phyloP scores from a whole-genome alignment of 2,113 vertebrate genomes.

The Choloepus hoffmanni region DNA sequence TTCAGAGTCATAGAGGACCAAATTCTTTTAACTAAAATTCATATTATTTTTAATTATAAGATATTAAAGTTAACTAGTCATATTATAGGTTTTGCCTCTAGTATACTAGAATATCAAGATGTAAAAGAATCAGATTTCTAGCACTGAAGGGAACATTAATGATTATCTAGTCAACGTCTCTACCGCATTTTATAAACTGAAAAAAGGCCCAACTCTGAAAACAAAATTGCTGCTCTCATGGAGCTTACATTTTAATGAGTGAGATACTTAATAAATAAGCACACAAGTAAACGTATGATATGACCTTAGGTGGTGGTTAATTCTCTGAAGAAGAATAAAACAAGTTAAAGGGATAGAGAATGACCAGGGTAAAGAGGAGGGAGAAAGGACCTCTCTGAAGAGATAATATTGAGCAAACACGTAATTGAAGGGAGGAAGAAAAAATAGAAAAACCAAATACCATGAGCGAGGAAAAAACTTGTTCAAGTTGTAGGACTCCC shows the following conservation, averaged over 20 bases:
- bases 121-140: background rate
- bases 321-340: constrained; percentile 6
- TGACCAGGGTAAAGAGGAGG: background rate
- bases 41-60: background rate
- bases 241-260: background rate
- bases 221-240: background rate
- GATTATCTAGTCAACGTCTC: background rate
- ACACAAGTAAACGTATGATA: background rate
- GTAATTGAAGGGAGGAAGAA: background rate
- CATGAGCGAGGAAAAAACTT: background rate
- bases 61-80: background rate
- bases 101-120: background rate
- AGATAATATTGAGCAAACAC: background rate
- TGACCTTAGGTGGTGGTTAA: background rate
- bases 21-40: background rate
- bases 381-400: background rate
- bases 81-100: background rate
- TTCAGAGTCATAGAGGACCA: background rate
- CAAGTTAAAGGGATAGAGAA: background rate
- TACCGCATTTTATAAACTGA: background rate
- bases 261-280: background rate
- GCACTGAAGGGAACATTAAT: background rate
- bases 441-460: background rate
- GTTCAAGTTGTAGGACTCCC: background rate
- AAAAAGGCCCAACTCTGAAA: background rate